These are phyloP conservation scores for Sepiola atlantica DNA, from an alignment of 2,888 invertebrate species.

Conservation along the genomic window DNA sequence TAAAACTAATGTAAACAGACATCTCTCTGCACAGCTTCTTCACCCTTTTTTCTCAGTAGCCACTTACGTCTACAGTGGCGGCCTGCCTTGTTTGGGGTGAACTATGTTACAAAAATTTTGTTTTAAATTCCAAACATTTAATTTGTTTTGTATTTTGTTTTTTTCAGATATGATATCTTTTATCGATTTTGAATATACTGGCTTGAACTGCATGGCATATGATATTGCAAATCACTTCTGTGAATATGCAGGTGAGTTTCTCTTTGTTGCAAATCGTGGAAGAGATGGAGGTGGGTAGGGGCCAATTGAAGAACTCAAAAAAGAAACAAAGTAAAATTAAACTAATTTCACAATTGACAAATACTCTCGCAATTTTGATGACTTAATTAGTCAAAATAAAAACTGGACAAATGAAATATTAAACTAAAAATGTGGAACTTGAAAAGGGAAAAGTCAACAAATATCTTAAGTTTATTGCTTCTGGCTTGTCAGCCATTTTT, in stretches of 20 bases:
- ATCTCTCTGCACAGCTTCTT: no score
- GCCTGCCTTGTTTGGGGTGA: no score
- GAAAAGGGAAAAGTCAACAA: no score
- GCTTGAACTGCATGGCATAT: conserved; percentile 93
- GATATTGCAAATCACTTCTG: conserved; percentile 99
- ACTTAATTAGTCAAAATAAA: not conserved
- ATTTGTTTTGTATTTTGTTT: conserved; percentile 23
- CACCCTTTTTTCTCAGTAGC: no score
- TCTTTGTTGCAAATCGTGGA: not conserved
- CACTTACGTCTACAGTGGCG: not conserved
- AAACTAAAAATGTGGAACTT: not conserved
- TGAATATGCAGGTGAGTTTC: conserved; percentile 92
- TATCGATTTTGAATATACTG: conserved; percentile 98
- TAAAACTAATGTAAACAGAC: no score
- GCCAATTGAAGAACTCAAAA: not conserved
- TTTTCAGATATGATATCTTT: conserved; percentile 83
- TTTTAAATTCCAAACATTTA: not conserved
- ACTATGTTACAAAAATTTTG: not conserved
- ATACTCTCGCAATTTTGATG: not conserved
- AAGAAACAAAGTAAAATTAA: not conserved
- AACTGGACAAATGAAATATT: not conserved
- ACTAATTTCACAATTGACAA: not conserved
- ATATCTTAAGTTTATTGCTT: no score
- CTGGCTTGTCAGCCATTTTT: no score
- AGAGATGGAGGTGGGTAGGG: not conserved